Conservation (phyloP, 2,113 vertebrate genomes). For the Gymnogyps californianus region DNA sequence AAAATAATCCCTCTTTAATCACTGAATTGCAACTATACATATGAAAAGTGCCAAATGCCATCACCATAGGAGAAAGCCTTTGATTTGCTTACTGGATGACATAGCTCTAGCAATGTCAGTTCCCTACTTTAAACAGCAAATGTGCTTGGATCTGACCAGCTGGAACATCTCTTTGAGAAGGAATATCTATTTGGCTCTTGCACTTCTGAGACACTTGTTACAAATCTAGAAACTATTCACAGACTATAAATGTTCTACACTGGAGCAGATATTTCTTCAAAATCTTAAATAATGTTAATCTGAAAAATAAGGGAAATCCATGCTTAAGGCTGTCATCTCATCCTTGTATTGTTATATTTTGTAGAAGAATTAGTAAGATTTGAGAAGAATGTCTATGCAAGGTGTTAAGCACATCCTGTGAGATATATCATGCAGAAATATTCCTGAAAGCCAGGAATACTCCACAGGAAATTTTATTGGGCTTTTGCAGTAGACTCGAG, state of each 20-base stretch:
- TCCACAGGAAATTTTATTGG: neutral
- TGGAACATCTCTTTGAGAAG: neutral
- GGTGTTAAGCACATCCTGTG: neutral
- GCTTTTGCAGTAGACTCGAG: neutral
- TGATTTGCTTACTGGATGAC: neutral
- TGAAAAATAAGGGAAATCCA: neutral
- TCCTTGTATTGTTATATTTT: neutral
- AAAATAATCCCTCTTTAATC: neutral
- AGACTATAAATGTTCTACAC: neutral
- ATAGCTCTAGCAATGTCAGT: neutral
- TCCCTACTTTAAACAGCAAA: neutral
- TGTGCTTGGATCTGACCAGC: neutral
- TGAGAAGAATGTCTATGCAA: neutral
- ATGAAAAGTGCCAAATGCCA: neutral
- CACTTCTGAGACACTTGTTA: neutral
- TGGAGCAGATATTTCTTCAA: neutral
- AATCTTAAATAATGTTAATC: neutral
- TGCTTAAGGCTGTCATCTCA: neutral
- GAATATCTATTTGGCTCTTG: neutral
- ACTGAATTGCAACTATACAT: neutral
- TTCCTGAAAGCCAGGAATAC: neutral
- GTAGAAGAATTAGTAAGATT: neutral
- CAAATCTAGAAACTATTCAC: neutral
- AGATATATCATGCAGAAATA: neutral
- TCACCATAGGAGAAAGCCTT: neutral